These are phyloP conservation scores for Adelognathus sp. DNA, from an alignment of 2,888 invertebrate genomes.

Conservation along the genomic window DNA sequence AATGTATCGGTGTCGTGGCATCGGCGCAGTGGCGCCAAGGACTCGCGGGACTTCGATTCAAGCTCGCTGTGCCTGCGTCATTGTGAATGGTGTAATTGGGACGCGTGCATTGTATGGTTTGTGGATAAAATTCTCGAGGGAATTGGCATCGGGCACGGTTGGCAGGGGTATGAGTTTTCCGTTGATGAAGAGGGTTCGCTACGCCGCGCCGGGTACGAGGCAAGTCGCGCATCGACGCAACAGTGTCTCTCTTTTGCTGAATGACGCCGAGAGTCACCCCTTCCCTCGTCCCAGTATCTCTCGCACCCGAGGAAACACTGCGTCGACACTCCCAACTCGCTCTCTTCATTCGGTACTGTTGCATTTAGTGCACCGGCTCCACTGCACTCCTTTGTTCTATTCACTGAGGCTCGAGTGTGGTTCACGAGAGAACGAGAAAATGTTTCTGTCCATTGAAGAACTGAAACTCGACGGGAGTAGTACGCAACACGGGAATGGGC, in stretches of 20 bases:
- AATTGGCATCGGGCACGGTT: neutral
- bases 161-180: neutral
- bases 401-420: neutral
- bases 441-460: neutral
- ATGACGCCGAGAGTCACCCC: conserved; percentile 1
- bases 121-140: neutral
- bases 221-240: conserved; percentile 30
- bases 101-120: conserved; percentile 31
- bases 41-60: neutral
- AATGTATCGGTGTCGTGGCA: neutral
- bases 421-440: neutral
- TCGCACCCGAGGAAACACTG: neutral
- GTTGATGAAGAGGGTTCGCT: conserved; percentile 11
- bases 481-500: neutral
- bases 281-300: neutral
- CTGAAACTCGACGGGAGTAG: neutral
- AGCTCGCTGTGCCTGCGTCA: conserved; percentile 22
- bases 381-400: neutral
- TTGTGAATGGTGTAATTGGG: conserved; percentile 59
- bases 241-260: conserved; percentile 7
- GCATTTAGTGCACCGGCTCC: neutral
- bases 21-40: neutral
- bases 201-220: conserved; percentile 14
- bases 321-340: neutral
- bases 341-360: neutral